Conservation (phyloP, 2,888 invertebrate species). For the Ephialtes manifestator region DNA sequence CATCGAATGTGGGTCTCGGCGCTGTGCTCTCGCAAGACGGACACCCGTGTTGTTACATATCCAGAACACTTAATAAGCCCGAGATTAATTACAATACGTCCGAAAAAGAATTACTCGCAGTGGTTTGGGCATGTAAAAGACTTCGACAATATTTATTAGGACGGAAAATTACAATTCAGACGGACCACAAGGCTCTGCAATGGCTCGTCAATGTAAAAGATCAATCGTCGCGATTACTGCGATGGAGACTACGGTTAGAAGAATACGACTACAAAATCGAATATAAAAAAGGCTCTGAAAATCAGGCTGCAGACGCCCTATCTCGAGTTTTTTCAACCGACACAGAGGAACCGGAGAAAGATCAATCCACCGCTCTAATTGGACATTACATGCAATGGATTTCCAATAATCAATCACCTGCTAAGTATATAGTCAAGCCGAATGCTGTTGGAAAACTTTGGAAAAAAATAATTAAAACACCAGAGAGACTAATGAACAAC, state of each 20-base stretch:
- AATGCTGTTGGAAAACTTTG: too few relatives aligned
- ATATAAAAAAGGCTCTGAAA: slow-evolving; percentile 76
- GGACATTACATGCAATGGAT: too few relatives aligned
- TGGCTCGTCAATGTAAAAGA: slow-evolving; percentile 75
- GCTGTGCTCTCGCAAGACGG: slow-evolving; percentile 80
- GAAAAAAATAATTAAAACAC: too few relatives aligned
- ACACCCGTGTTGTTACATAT: slow-evolving; percentile 79
- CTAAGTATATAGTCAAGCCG: too few relatives aligned
- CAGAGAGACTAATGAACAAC: too few relatives aligned
- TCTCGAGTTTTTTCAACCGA: background rate
- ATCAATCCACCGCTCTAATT: too few relatives aligned
- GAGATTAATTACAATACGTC: slow-evolving; percentile 67
- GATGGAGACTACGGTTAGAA: slow-evolving; percentile 73
- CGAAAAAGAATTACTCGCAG: slow-evolving; percentile 73
- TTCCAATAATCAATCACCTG: too few relatives aligned
- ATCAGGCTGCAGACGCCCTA: slow-evolving; percentile 77
- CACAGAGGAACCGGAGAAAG: too few relatives aligned
- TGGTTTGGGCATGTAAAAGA: slow-evolving; percentile 47
- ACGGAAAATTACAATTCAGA: slow-evolving; percentile 69
- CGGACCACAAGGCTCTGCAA: slow-evolving; percentile 77
- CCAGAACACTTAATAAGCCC: slow-evolving; percentile 72
- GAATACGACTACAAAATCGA: slow-evolving; percentile 77
- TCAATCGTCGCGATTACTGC: background rate
- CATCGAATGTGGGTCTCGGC: slow-evolving; percentile 76
- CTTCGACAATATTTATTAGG: slow-evolving; percentile 70